Percentiles rank a stretch among this genome's conserved stretches.
Conservation (phyloP, 2,888 invertebrate species). For the Mesorhabditis belari region DNA sequence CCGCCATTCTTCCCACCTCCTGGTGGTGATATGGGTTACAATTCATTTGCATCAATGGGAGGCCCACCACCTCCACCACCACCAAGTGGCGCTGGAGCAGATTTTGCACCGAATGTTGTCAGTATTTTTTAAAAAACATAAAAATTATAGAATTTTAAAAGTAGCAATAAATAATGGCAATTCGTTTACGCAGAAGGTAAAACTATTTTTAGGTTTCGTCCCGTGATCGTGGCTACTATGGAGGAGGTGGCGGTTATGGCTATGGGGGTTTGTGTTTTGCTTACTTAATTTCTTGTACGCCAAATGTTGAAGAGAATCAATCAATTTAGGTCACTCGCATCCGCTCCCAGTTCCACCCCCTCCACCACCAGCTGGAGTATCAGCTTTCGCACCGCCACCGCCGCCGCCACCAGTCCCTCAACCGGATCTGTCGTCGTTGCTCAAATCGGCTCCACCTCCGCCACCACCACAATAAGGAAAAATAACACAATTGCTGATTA, state of each 20-base stretch:
- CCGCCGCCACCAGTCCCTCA: conserved; percentile 29
- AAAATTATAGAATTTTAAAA: too few relatives aligned
- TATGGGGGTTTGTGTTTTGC: neutral
- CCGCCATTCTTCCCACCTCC: too few relatives aligned
- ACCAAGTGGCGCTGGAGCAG: neutral
- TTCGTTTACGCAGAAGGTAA: neutral
- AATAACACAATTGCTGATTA: too few relatives aligned
- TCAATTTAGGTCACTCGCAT: conserved; percentile 6
- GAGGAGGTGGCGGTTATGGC: neutral
- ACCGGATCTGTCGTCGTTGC: conserved; percentile 5
- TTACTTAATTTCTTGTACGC: neutral
- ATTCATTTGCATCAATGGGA: neutral
- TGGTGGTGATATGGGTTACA: neutral
- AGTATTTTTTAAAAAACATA: too few relatives aligned
- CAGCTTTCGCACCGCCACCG: conserved; percentile 30
- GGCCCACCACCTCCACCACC: neutral
- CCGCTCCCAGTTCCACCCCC: conserved; percentile 41
- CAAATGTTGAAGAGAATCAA: conserved; percentile 19
- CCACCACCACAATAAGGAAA: conserved; percentile 11
- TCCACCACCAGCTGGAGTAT: conserved; percentile 11
- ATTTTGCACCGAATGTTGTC: too few relatives aligned
- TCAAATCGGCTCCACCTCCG: conserved; percentile 12
- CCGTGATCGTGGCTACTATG: neutral
- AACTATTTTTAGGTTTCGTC: neutral
- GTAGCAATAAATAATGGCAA: neutral